Percentiles rank a stretch among this genome's conserved stretches.
These are phyloP conservation scores for Rhynchophorus ferrugineus DNA, from an alignment of 1,140 invertebrate species.

Conservation along the genomic window DNA sequence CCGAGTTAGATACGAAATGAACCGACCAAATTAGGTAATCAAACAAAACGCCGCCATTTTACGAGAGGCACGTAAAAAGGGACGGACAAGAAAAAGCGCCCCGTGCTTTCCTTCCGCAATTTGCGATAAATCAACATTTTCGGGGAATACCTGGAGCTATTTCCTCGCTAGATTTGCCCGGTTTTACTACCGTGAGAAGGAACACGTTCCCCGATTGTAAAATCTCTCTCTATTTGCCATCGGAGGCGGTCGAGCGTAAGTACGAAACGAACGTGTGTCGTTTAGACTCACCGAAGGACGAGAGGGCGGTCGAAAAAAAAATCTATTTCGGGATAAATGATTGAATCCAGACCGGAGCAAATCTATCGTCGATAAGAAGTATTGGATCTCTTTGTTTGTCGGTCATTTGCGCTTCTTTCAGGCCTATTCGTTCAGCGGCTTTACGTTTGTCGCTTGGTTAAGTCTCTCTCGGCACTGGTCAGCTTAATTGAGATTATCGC, in stretches of 20 bases:
- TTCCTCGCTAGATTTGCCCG: conserved; percentile 26
- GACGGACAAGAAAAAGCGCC: conserved; percentile 4
- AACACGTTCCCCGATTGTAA: conserved; percentile 30
- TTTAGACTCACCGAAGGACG: too few species aligned
- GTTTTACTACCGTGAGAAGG: conserved; percentile 31
- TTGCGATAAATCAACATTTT: conserved; percentile 33
- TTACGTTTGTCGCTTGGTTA: too few species aligned
- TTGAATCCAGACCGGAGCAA: conserved; percentile 28
- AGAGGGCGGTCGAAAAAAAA: too few species aligned
- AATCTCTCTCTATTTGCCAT: too few species aligned
- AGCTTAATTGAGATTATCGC: too few species aligned
- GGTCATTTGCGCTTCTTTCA: too few species aligned
- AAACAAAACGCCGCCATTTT: conserved; percentile 7
- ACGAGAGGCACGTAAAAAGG: conserved; percentile 12
- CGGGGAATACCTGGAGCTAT: conserved; percentile 23
- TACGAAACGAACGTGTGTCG: conserved; percentile 14
- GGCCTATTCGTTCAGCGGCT: too few species aligned
- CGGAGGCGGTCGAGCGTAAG: conserved; percentile 8
- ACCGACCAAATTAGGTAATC: conserved; percentile 7
- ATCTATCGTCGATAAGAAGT: conserved; percentile 26
- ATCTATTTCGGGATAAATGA: conserved; percentile 32
- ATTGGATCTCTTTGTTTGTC: too few species aligned
- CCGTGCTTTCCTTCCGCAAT: conserved; percentile 12
- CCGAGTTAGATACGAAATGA: conserved; percentile 33
- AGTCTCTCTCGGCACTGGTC: too few species aligned